Evolutionary conservation across 2,797 vertebrate species (phyloP), one percentile per base, ranked within the genome.

Genomic region (Euphonia xanthogaster): DNA sequence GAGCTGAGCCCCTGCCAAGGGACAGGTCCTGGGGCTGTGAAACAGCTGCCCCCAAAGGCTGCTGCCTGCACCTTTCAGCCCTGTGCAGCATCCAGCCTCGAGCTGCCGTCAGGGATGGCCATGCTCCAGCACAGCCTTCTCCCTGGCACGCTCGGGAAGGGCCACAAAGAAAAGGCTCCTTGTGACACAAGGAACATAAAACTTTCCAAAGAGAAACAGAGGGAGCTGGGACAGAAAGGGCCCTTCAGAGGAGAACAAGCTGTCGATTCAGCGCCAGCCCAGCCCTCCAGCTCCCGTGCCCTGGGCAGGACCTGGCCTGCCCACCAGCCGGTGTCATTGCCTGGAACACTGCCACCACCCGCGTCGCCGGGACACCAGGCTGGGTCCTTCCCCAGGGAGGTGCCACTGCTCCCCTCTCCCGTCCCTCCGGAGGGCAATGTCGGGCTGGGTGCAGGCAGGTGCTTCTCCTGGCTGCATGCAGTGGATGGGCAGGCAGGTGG

Each of bases 131-230:
- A 2, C 18, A 2, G 73, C 76, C 82, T 58, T 62, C 58, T 70
- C 71, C 77, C 73, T 15, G 44, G 45, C 65, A 86, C 47, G 7
- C 88, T 79, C 2, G 7, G 71, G 44, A 70, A 90, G 37, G 47
- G 54, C 25, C 19, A 93, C 91, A 93, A 95, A 95, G 93, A 95
- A 96, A 88, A 93, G 90, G 63, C 85, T 92, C 81, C 92, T 94
- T 97, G 93, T 97, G 73, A 63, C 73, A 86, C 71, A 86, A 92
- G 70, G 60, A 66, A 94, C 86, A 95, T 84, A 74, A 94, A 96
- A 96, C 72, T 93, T 94, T 67, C 80, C 96, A 88, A 96, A 97
- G 75, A 95, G 92, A 96, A 95, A 96, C 92, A 91, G 67, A 89
- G 27, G 33, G 39, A 86, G 66, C 57, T 3, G 17, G 65, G 70